Evolutionary conservation across 2,797 vertebrate genomes (phyloP), one percentile per base, ranked within the genome.

Genomic region (Amazona ochrocephala): DNA sequence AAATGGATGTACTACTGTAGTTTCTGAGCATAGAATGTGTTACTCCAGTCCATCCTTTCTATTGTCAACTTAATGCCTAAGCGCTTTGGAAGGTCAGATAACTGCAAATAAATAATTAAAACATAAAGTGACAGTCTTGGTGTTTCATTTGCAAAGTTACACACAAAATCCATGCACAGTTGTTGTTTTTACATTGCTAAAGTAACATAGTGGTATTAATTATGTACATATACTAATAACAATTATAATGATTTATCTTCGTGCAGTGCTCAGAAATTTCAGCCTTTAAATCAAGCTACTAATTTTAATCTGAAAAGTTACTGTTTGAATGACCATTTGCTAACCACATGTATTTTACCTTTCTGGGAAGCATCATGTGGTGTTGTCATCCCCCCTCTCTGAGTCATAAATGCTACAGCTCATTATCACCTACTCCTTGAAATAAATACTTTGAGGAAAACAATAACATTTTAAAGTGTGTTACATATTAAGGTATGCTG

Each of bases 271-370:
- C 81, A 47, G 41, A 34, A 64, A 90, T n/a, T 83, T 96, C 65
- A 93, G 16, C 58, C 51, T 93, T 95, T 95, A 82, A 84, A 79
- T 56, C 60, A 89, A 50, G n/a, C 29, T 79, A 73, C 53, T 91
- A 62, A 53, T 94, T 86, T 76, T 78, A 7, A 84, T 56, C 34
- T 85, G 81, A 44, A 51, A 39, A 84, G 24, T 90, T 95, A 77
- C 66, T 76, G 71, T 34, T 86, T 72, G 32, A 94, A 87, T 16
- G 13, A 68, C 60, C 75, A 70, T 79, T 90, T 93, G 26, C 42
- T 96, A 93, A 70, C 72, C 84, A 85, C 44, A 20, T 74, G 44
- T 45, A 75, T 89, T 68, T 50, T 66, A 74, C 14, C 22, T 64
- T 78, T 90, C 79, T 81, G 58, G 48, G 48, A 94, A 82, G 77